Evolutionary conservation across 2,113 vertebrate genomes (phyloP).

Genomic region (Xenopus laevis): DNA sequence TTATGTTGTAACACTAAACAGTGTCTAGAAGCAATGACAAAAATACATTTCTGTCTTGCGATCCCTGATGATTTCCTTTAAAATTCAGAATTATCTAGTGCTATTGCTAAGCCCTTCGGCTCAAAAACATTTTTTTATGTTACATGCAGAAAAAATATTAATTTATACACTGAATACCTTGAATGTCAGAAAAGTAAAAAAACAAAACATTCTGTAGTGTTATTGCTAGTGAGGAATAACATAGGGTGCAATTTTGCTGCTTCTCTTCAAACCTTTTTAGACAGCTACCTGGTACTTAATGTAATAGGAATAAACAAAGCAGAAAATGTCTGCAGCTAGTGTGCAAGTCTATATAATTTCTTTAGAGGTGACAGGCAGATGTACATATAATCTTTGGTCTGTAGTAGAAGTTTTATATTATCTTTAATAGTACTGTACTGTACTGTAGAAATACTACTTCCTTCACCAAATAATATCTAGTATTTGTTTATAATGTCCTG

Average conservation of each 20-base stretch:
- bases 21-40: slow-evolving; percentile 37
- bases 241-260: not conserved
- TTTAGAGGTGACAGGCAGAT: not conserved
- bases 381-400: not conserved
- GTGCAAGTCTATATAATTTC: not conserved
- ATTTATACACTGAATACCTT: slow-evolving; percentile 10
- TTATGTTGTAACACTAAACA: slow-evolving; percentile 40
- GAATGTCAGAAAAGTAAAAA: slow-evolving; percentile 11
- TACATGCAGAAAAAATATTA: slow-evolving; percentile 22
- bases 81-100: slow-evolving; percentile 15
- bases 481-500: too few relatives aligned
- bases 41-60: slow-evolving; percentile 31
- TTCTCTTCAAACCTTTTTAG: not conserved
- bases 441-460: too few relatives aligned
- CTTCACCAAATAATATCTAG: too few relatives aligned
- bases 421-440: too few relatives aligned
- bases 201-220: not conserved
- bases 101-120: slow-evolving; percentile 30
- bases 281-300: not conserved
- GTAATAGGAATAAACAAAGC: not conserved
- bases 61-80: slow-evolving; percentile 31
- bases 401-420: too few relatives aligned
- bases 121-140: slow-evolving; percentile 19
- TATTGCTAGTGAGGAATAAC: not conserved
- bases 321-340: not conserved